A percentile compares a stretch with the other conserved stretches of the same genome.
These are phyloP conservation scores for Ochlodes sylvanus DNA, from an alignment of 2,888 invertebrate genomes.

Conservation along the genomic window DNA sequence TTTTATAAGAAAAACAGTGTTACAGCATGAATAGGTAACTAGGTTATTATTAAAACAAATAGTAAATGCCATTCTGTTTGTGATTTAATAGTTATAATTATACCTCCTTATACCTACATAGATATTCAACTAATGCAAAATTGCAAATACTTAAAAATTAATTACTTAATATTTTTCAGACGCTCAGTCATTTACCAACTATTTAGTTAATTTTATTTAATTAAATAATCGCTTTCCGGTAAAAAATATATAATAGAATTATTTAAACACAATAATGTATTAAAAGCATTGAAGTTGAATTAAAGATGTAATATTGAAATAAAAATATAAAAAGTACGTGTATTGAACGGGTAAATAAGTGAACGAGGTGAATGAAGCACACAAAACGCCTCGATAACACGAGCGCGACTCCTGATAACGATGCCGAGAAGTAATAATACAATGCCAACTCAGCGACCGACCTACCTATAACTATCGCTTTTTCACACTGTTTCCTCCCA, in stretches of 20 bases:
- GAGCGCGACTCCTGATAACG: slow-evolving; percentile 62
- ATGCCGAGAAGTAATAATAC: slow-evolving; percentile 69
- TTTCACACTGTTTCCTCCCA: slow-evolving; percentile 72
- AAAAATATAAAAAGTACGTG: slow-evolving; percentile 31
- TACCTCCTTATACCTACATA: too few species aligned
- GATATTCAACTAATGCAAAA: too few species aligned
- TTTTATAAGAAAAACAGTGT: too few species aligned
- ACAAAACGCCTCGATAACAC: slow-evolving; percentile 33
- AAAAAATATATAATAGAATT: not conserved
- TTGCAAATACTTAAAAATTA: not conserved
- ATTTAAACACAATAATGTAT: not conserved
- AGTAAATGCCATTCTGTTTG: too few species aligned
- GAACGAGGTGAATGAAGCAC: slow-evolving; percentile 55
- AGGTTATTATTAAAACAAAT: too few species aligned
- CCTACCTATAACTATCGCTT: slow-evolving; percentile 81
- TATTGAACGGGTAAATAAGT: slow-evolving; percentile 42
- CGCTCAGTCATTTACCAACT: slow-evolving; percentile 20
- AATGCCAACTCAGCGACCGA: slow-evolving; percentile 81
- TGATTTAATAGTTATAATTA: too few species aligned
- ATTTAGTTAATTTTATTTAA: slow-evolving; percentile 5
- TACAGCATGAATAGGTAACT: too few species aligned
- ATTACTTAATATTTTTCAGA: slow-evolving; percentile 11
- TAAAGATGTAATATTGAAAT: not conserved
- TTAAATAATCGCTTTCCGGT: not conserved
- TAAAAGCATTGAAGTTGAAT: not conserved